Base-by-base conservation (phyloP, 2,888 invertebrate genomes). In the Phanerotoma sp. region DNA sequence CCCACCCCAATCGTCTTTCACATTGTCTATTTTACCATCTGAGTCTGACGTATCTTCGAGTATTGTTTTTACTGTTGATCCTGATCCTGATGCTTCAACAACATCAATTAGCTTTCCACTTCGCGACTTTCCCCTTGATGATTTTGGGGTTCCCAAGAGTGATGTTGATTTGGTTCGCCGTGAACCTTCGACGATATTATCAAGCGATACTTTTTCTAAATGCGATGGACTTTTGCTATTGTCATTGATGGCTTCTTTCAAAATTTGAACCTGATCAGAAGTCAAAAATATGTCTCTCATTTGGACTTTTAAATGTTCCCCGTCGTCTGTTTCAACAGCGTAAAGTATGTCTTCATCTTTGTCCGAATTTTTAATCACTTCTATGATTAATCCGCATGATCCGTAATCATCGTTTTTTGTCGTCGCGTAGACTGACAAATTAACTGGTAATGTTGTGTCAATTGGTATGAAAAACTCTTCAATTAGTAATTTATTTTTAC, bases 401-500 rank as follows among this genome's bases (percentile, higher is more conserved):
- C 69, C 70, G 13, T 69, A 72, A 51, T 66, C 68, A 3, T 68
- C 64, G 1, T 67, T 61, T 1, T 58, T 54, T 1, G 65, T 65
- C 1, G 65, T 66, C 0, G 72, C 73, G 30, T 71, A 75, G 0
- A 75, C 69, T 1, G 72, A 74, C 5, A 72, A 45, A 15, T 71
- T 72, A 28, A 67, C 60, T 2, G 51, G 66, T 6, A 75, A 38
- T 2, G 51, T 54, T 6, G 60, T 49, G 18, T 63, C 62, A 59
- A 74, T 69, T 2, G 69, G 70, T 52, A 86, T 82, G 47, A 86
- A 82, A 56, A 84, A 84, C 51, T 86, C 85, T 61, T 83, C 83
- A 51, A 83, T 71, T 37, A 86, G 71, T 2, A 80, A 75, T 66
- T 85, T 85, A 15, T 76, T 80, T 41, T 83, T 82, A 0, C 84